Evolutionary conservation across 2,797 vertebrate genomes (phyloP), one percentile per base, ranked within the genome.

Genomic region (Enoplosus armatus): DNA sequence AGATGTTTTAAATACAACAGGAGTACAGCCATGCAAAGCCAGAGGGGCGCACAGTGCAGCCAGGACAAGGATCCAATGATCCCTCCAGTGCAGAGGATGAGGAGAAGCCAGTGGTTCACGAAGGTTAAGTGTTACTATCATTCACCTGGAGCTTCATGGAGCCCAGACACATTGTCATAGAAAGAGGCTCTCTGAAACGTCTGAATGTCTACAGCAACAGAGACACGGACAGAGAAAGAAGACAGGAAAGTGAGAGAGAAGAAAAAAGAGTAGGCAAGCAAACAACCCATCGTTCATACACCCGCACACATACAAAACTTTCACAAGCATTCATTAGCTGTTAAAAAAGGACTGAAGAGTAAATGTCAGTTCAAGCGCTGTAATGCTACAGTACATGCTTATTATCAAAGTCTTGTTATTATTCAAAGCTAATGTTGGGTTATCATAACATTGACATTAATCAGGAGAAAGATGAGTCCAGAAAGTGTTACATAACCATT

Each of bases 141-240:
- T 96, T 98, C 98, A 98, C 97, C 97, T 97, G 97, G 96, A 95
- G 96, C 94, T 93, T 98, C 97, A 96, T 96, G 96, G 95, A 99
- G 97, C 95, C 95, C 96, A 96, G 97, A 97, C 93, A 98, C 96
- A 97, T 90, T 94, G 90, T 98, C 97, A 98, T 98, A 98, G 96
- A 99, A 99, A 97, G 96, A 99, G 91, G 97, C 97, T 98, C 97
- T 98, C 96, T 98, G 97, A 96, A 98, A 96, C 96, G 94, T 98
- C 97, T 98, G 96, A 97, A 99, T 98, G 95, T 98, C 98, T 99
- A 96, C 93, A 93, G 85, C 83, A 86, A 80, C 80, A 89, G 77
- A 87, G 72, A 83, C 72, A 88, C 56, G 65, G 74, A 87, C 75
- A 90, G 41, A 84, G 53, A 83, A 39, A 90, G 86, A 89, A 79